Conservation (phyloP, 2,797 vertebrate species). For the Chiroxiphia lanceolata region DNA sequence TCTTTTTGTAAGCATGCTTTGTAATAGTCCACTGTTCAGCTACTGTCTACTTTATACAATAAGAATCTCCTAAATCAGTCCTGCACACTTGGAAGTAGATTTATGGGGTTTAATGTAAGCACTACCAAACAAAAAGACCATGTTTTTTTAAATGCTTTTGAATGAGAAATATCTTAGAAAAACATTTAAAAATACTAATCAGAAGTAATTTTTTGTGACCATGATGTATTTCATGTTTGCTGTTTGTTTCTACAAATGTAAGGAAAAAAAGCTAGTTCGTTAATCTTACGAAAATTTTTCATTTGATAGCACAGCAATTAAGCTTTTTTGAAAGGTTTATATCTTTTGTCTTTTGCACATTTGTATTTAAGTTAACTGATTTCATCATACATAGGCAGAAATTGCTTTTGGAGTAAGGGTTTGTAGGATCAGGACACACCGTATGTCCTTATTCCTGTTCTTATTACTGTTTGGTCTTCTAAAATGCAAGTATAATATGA, state of each 20-base stretch:
- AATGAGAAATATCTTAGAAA: constrained; percentile 12
- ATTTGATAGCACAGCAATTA: background rate
- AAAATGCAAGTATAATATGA: background rate
- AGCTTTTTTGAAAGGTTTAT: background rate
- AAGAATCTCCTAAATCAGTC: constrained; percentile 37
- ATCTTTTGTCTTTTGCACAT: background rate
- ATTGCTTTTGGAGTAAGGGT: background rate
- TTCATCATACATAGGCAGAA: background rate
- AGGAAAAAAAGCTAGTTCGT: background rate
- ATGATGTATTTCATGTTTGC: background rate
- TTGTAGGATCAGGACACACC: background rate
- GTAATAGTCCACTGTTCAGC: background rate
- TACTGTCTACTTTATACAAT: background rate
- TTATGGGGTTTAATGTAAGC: background rate
- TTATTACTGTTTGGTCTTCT: background rate
- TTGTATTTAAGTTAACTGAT: background rate
- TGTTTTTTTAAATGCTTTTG: constrained; percentile 32
- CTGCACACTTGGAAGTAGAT: background rate
- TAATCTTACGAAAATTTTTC: background rate
- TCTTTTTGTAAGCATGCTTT: background rate
- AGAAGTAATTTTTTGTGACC: background rate
- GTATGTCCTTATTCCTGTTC: background rate
- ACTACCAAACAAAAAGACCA: background rate
- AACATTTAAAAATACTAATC: constrained; percentile 25
- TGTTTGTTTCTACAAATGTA: background rate